Percentiles rank a stretch among this genome's conserved stretches.
Evolutionary conservation across 2,113 vertebrate genomes (phyloP).

Genomic region (Myotis davidii): DNA sequence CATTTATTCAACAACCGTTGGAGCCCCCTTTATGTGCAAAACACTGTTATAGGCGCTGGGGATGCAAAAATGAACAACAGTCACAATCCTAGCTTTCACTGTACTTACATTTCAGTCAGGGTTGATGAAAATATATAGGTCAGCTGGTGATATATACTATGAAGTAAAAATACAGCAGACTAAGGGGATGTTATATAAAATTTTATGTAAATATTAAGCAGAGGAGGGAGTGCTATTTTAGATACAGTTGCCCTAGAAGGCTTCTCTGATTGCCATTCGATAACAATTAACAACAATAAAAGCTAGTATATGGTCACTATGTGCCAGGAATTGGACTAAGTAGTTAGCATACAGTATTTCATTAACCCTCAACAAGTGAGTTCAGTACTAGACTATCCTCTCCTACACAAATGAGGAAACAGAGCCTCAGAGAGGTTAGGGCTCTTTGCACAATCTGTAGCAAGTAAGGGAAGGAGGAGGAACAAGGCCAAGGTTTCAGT

Average conservation of each 20-base stretch:
- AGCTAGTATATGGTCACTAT: neutral
- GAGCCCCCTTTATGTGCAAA: neutral
- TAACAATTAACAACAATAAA: neutral
- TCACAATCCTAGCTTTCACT: neutral
- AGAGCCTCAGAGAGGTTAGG: neutral
- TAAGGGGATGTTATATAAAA: constrained; percentile 18
- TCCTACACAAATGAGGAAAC: neutral
- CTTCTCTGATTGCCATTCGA: constrained; percentile 40
- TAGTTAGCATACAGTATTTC: neutral
- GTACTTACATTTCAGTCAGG: neutral
- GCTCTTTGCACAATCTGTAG: neutral
- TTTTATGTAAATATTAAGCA: constrained; percentile 13
- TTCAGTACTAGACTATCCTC: neutral
- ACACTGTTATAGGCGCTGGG: neutral
- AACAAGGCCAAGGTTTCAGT: neutral
- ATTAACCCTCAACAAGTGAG: neutral
- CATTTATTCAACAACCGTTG: neutral
- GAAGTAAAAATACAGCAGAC: constrained; percentile 25
- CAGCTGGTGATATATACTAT: neutral
- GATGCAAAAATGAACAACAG: neutral
- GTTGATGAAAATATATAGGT: neutral
- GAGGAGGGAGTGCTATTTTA: neutral
- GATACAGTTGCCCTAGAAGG: neutral
- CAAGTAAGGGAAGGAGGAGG: neutral
- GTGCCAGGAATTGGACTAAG: neutral